Evolutionary conservation across 2,888 invertebrate species (phyloP), one percentile per base, ranked within the genome.

Genomic region (Drosophila leonis): DNA sequence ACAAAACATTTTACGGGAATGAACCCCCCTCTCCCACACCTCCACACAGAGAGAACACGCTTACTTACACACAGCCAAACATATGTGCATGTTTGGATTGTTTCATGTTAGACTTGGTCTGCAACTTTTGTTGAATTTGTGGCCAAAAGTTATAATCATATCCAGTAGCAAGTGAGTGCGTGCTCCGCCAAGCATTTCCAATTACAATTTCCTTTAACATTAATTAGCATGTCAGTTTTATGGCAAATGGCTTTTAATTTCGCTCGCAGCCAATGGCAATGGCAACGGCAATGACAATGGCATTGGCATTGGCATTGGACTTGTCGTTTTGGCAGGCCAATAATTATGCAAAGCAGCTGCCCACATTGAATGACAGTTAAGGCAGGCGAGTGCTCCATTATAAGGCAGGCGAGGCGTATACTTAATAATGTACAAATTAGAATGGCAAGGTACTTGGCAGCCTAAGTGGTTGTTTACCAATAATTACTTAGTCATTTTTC

Each of bases 161-260:
- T 84, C 85, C 75, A 76, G 67, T 75, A 67, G 59, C 71, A 74
- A 65, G 71, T 73, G 73, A 54, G 51, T 65, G 62, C 52, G 27
- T 59, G 52, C 52, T 9, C 59, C 55, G 68, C 71, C 76, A 72
- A 76, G 69, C 69, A 71, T 68, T 83, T 76, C 74, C 76, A 88
- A 88, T 88, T 86, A 88, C 80, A 78, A 88, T 85, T 82, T 88
- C 86, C 83, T 73, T 82, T 56, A 80, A 77, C 83, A 83, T 82
- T 86, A 85, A 86, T 86, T 88, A 88, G 78, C 80, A 75, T 85
- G 83, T 88, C 83, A 80, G 78, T 71, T 75, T 82, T 80, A 75
- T 82, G 83, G 65, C 71, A 83, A 83, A 82, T 84, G 81, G 71
- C 78, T 80, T 82, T 82, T 80, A 71, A 86, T 83, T 78, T 79